Conservation (phyloP, 2,888 invertebrate genomes). For the Eristalis pertinax region DNA sequence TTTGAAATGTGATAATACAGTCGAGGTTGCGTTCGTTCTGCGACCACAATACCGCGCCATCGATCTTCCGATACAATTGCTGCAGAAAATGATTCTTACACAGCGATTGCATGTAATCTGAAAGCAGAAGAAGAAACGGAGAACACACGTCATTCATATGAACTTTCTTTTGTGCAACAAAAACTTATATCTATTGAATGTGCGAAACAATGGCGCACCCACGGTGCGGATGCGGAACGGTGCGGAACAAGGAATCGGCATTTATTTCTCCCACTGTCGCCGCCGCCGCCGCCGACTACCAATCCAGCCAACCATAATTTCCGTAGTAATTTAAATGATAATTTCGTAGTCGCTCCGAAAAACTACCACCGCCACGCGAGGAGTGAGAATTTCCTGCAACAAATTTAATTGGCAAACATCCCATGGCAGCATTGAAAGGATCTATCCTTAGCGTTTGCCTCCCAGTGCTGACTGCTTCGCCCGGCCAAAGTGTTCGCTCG, state of each 20-base stretch:
- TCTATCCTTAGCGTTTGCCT: conserved; percentile 21
- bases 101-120: conserved; percentile 94
- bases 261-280: conserved; percentile 22
- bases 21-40: conserved; percentile 95
- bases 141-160: conserved; percentile 12
- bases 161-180: conserved; percentile 25
- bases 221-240: neutral
- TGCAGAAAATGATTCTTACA: conserved; percentile 95
- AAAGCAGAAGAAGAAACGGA: conserved; percentile 76
- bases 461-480: neutral
- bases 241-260: conserved; percentile 35
- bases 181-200: conserved; percentile 52
- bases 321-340: conserved; percentile 71
- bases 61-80: conserved; percentile 93
- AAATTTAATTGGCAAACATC: conserved; percentile 72
- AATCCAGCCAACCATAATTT: conserved; percentile 67
- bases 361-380: conserved; percentile 42
- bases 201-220: conserved; percentile 25
- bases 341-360: conserved; percentile 38
- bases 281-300: conserved; percentile 24
- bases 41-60: conserved; percentile 94
- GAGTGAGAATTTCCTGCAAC: conserved; percentile 69
- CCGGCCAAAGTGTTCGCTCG: conserved; percentile 27
- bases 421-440: conserved; percentile 64
- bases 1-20: conserved; percentile 96